Conservation (phyloP, 2,888 invertebrate species). For the Lymantria dispar region DNA sequence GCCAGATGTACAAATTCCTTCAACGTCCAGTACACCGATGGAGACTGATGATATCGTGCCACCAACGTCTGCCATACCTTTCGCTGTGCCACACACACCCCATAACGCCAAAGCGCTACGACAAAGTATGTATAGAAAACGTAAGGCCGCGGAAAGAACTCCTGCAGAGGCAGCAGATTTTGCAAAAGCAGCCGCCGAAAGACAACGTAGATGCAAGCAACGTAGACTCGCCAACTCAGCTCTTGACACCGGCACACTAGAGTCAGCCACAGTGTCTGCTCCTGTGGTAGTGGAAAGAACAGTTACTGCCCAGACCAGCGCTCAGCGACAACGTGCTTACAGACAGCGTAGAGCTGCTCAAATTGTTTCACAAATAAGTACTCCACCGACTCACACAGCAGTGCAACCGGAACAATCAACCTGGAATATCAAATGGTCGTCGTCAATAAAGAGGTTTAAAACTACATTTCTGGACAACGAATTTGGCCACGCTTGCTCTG, state of each 20-base stretch:
- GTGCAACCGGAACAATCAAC: conserved; percentile 11
- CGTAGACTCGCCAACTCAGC: conserved; percentile 25
- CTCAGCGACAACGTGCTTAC: conserved; percentile 19
- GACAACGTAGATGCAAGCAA: conserved; percentile 28
- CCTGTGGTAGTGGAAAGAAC: conserved; percentile 17
- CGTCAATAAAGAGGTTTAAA: conserved; percentile 34
- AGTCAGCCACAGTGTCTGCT: conserved; percentile 18
- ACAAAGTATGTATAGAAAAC: conserved; percentile 27
- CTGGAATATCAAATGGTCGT: conserved; percentile 35
- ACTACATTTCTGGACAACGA: conserved; percentile 42
- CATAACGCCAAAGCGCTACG: conserved; percentile 22
- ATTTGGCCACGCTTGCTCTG: conserved; percentile 43
- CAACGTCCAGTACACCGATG: conserved; percentile 28
- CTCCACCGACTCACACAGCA: conserved; percentile 15
- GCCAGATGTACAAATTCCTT: conserved; percentile 26
- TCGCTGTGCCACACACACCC: conserved; percentile 27
- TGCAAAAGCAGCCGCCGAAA: conserved; percentile 31
- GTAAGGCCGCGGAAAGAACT: conserved; percentile 25
- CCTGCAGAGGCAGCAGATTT: conserved; percentile 24
- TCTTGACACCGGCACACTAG: conserved; percentile 7
- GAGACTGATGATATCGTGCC: conserved; percentile 26
- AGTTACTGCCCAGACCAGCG: conserved; percentile 15
- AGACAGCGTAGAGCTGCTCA: conserved; percentile 18
- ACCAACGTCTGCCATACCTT: conserved; percentile 29
- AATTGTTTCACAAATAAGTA: conserved; percentile 16